A percentile compares a stretch with the other conserved stretches of the same genome.
phyloP scores from a whole-genome alignment of 1,140 invertebrate species.

The Lepidurus packardi region DNA sequence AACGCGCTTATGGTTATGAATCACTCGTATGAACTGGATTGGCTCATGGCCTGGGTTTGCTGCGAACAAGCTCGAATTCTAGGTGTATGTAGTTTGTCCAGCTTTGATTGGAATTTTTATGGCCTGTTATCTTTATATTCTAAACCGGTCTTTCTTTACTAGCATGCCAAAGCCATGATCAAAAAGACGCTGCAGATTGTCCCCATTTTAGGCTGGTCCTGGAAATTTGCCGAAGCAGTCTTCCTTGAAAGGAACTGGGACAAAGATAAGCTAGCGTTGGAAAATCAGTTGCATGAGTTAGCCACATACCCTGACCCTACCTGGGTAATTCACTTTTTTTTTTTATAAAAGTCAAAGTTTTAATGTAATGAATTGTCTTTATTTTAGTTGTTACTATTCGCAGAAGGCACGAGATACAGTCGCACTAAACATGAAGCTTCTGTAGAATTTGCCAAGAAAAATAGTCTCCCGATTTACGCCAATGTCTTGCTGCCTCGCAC shows the following conservation, averaged over 20 bases:
- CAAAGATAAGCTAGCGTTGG: constrained; percentile 77
- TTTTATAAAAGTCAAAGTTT: neutral
- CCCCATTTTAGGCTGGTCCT: constrained; percentile 90
- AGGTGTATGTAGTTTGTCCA: constrained; percentile 54
- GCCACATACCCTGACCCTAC: constrained; percentile 80
- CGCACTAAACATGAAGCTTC: constrained; percentile 78
- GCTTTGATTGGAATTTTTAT: constrained; percentile 30
- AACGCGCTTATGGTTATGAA: constrained; percentile 89
- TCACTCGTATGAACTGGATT: constrained; percentile 92
- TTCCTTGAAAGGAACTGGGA: constrained; percentile 87
- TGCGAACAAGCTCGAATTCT: constrained; percentile 68
- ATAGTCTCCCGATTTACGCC: constrained; percentile 75
- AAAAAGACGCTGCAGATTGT: constrained; percentile 87
- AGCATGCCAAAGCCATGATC: constrained; percentile 92
- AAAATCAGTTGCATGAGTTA: constrained; percentile 69
- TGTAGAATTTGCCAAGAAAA: constrained; percentile 77
- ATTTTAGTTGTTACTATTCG: constrained; percentile 76
- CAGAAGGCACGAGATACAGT: constrained; percentile 91
- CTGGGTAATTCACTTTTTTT: constrained; percentile 56
- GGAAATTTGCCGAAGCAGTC: constrained; percentile 87
- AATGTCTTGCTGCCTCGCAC: constrained; percentile 89
- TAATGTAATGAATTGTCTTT: constrained; percentile 11
- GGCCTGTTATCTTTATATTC: too few relatives aligned
- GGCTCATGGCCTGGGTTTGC: constrained; percentile 83
- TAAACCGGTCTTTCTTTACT: constrained; percentile 42